These are phyloP conservation scores for Drosophila yakuba DNA, from an alignment of 1,140 invertebrate genomes.

Conservation along the genomic window DNA sequence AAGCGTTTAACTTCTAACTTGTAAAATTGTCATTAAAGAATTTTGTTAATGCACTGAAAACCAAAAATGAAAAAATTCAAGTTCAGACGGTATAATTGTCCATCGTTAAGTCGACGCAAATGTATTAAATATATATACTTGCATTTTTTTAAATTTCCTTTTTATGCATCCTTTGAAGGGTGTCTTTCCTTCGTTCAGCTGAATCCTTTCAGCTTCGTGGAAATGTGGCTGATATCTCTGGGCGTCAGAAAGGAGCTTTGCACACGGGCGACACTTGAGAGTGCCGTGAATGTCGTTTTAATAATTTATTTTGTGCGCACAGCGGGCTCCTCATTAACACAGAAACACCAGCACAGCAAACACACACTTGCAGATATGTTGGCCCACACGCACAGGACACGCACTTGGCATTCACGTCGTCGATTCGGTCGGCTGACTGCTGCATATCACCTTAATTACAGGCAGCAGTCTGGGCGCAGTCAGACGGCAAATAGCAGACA, in stretches of 20 bases:
- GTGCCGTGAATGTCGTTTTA: constrained; percentile 64
- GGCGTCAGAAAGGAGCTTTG: constrained; percentile 41
- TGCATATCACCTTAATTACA: constrained; percentile 83
- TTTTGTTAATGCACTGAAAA: neutral
- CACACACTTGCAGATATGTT: neutral
- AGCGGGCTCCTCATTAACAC: constrained; percentile 79
- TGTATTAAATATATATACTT: constrained; percentile 11
- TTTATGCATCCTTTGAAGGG: constrained; percentile 7
- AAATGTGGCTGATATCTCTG: constrained; percentile 28
- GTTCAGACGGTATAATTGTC: constrained; percentile 6
- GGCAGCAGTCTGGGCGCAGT: constrained; percentile 78
- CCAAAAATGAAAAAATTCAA: neutral
- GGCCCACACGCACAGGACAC: constrained; percentile 64
- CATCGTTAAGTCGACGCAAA: neutral
- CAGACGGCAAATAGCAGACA: constrained; percentile 78
- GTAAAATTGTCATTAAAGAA: neutral
- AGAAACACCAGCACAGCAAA: constrained; percentile 19
- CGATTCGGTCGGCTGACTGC: constrained; percentile 65
- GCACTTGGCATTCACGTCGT: constrained; percentile 61
- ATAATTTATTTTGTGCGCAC: constrained; percentile 77
- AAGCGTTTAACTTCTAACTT: constrained; percentile 7
- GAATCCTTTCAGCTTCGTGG: constrained; percentile 8
- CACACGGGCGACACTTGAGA: constrained; percentile 44
- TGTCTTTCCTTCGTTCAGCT: constrained; percentile 16
- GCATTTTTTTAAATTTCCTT: constrained; percentile 22